These are phyloP conservation scores for Schizaphis graminum DNA, from an alignment of 2,888 invertebrate genomes.

Conservation along the genomic window DNA sequence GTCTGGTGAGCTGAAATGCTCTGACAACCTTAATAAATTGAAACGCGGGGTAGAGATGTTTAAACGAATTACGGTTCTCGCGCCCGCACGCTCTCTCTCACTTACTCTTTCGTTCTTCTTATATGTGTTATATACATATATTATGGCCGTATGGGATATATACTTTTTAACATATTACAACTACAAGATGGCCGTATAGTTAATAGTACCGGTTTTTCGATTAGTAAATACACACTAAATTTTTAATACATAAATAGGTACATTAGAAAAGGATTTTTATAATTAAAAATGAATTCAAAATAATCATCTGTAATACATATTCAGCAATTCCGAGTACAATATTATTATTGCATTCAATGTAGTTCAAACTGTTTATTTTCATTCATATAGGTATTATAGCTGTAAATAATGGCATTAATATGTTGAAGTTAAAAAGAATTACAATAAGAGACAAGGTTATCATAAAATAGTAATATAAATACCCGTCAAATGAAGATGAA, in stretches of 20 bases:
- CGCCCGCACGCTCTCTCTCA: too few species aligned
- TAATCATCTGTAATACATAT: not conserved
- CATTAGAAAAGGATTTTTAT: constrained; percentile 38
- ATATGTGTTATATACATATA: not conserved
- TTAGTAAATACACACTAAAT: constrained; percentile 49
- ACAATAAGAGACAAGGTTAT: not conserved
- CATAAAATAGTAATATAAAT: not conserved
- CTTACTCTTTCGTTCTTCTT: too few species aligned
- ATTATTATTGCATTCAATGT: not conserved
- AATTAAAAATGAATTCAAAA: constrained; percentile 50
- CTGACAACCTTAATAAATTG: constrained; percentile 56
- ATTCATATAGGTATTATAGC: not conserved
- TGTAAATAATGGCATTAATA: not conserved
- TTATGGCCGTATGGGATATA: not conserved
- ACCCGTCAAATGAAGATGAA: not conserved
- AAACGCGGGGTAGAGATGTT: constrained; percentile 58
- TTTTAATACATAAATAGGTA: not conserved
- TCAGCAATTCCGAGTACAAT: not conserved
- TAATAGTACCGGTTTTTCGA: constrained; percentile 63
- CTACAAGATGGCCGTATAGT: constrained; percentile 56
- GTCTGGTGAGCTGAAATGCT: constrained; percentile 38
- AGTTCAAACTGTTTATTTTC: constrained; percentile 1
- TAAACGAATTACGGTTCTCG: constrained; percentile 30
- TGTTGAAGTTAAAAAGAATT: not conserved
- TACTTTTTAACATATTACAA: not conserved